A percentile compares a stretch with the other conserved stretches of the same genome.
Conservation (phyloP, 2,888 invertebrate genomes). For the Chesias legatella region DNA sequence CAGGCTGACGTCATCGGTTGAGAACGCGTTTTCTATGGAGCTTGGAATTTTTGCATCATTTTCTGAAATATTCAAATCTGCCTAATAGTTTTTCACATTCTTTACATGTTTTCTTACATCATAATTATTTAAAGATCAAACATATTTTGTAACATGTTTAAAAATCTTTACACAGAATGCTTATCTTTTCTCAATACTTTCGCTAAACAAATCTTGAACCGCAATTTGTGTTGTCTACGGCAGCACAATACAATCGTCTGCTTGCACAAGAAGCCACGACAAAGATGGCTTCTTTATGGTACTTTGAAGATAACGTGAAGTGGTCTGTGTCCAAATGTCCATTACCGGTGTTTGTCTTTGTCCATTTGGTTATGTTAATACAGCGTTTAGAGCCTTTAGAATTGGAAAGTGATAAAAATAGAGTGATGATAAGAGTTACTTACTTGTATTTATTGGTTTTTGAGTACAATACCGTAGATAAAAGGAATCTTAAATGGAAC, state of each 20-base stretch:
- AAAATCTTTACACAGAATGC: no score
- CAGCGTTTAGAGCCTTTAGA: constrained; percentile 10
- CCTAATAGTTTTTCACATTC: no score
- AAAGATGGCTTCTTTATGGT: constrained; percentile 68
- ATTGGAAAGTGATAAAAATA: constrained; percentile 10
- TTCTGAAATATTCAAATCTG: background rate
- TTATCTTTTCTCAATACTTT: constrained; percentile 16
- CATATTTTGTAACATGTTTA: no score
- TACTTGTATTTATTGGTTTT: no score
- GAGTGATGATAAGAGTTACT: constrained; percentile 2
- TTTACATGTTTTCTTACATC: no score
- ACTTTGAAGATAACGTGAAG: constrained; percentile 55
- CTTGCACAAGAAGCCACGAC: constrained; percentile 58
- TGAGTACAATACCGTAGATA: no score
- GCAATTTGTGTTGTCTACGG: constrained; percentile 13
- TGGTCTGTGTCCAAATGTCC: constrained; percentile 58
- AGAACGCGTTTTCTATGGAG: constrained; percentile 37
- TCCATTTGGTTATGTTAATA: constrained; percentile 36
- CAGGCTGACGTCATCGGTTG: constrained; percentile 45
- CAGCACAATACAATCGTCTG: constrained; percentile 30
- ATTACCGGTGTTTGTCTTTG: constrained; percentile 67
- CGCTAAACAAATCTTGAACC: constrained; percentile 15
- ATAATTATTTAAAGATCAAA: no score
- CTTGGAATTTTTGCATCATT: constrained; percentile 18
- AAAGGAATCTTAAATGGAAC: no score